phyloP scores from a whole-genome alignment of 1,140 invertebrate species.

The Anagrus nilaparvatae region DNA sequence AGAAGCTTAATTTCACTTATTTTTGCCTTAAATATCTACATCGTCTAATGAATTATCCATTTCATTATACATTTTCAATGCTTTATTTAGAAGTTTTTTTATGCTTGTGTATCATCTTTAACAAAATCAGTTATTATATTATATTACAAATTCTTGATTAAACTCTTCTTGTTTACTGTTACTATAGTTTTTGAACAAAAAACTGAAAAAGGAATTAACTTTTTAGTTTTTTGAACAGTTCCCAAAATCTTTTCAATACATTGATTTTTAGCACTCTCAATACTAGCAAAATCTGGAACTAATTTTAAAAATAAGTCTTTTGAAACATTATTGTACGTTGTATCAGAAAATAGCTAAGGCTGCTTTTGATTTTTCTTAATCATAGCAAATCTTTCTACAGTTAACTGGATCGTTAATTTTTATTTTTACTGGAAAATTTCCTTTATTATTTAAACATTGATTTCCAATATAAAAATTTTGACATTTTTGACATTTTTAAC shows the following conservation, averaged over 20 bases:
- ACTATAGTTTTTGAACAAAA: conserved; percentile 4
- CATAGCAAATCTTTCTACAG: conserved; percentile 9
- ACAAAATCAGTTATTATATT: background rate
- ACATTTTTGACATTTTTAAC: conserved; percentile 27
- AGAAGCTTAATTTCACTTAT: too few species aligned
- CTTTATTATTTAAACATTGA: too few species aligned
- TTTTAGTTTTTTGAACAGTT: conserved; percentile 1
- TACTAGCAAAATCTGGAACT: conserved; percentile 17
- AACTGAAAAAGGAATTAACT: conserved; percentile 3
- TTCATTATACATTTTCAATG: conserved; percentile 18
- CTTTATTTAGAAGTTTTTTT: conserved; percentile 11
- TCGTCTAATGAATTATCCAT: conserved; percentile 17
- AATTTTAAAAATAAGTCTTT: conserved; percentile 13
- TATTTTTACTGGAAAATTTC: background rate
- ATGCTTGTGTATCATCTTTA: background rate
- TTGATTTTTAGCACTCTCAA: conserved; percentile 21
- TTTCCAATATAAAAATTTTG: conserved; percentile 22
- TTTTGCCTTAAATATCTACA: too few species aligned
- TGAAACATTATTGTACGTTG: conserved; percentile 1
- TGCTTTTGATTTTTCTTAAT: conserved; percentile 12
- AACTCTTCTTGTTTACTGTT: too few species aligned
- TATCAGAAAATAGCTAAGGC: conserved; percentile 1
- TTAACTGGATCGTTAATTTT: conserved; percentile 11
- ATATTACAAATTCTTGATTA: too few species aligned
- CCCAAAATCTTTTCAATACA: background rate